These are phyloP conservation scores for Coenobita brevimanus DNA, from an alignment of 1,140 invertebrate species.

Conservation along the genomic window DNA sequence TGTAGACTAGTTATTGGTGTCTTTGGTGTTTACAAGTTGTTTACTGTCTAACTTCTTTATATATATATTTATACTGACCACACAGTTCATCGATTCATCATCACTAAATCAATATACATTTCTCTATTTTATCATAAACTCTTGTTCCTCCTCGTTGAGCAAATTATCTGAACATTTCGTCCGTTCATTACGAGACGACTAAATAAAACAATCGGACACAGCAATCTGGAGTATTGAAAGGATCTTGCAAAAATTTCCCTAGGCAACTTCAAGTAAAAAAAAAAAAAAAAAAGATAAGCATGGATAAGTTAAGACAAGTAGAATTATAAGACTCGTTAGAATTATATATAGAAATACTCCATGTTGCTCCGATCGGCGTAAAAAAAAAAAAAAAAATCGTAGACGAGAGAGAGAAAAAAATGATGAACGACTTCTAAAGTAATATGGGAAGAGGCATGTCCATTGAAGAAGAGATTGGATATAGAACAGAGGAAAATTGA, in stretches of 20 bases:
- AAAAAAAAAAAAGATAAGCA: too few relatives aligned
- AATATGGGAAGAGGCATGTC: slow-evolving; percentile 60
- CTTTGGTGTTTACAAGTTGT: slow-evolving; percentile 49
- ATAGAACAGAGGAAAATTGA: slow-evolving; percentile 56
- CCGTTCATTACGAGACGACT: too few relatives aligned
- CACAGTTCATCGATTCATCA: slow-evolving; percentile 55
- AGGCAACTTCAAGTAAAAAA: too few relatives aligned
- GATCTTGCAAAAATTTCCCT: too few relatives aligned
- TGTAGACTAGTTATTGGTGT: slow-evolving; percentile 42
- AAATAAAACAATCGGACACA: too few relatives aligned
- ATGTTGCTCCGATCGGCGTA: background rate
- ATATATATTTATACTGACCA: slow-evolving; percentile 19
- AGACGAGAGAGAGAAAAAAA: slow-evolving; percentile 5
- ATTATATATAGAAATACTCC: background rate
- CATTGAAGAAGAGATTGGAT: slow-evolving; percentile 36
- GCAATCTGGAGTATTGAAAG: too few relatives aligned
- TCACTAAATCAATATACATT: slow-evolving; percentile 55
- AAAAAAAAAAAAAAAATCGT: slow-evolving; percentile 21
- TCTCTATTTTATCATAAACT: background rate
- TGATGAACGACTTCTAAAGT: slow-evolving; percentile 44
- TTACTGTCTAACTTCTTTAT: slow-evolving; percentile 43
- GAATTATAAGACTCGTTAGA: too few relatives aligned
- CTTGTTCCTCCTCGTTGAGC: too few relatives aligned
- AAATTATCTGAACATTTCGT: too few relatives aligned
- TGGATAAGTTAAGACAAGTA: too few relatives aligned